Base-by-base conservation (phyloP, 2,113 vertebrate genomes). In the Tichodroma muraria region DNA sequence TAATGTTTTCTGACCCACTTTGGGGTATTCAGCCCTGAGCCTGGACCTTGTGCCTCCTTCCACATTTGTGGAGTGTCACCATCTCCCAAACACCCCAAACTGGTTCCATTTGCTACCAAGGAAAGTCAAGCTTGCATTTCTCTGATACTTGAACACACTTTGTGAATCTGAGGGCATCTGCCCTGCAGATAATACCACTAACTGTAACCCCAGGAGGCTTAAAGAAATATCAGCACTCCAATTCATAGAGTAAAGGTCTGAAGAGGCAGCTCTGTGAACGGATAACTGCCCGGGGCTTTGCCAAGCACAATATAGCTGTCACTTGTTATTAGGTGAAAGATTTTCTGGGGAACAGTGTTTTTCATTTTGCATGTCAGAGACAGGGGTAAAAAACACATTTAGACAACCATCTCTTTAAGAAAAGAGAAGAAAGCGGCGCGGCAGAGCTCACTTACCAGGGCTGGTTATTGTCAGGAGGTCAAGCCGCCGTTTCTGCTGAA, bases 381-480 rank as follows among this genome's bases (percentile, higher is more conserved):
- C 18, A 0, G 70, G 84, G 73, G 83, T n/a, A 14, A 80, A 79
- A 92, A 78, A 59, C 88, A 96, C 95, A 93, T 97, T 97, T 95
- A 97, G 96, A 97, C 95, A 97, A 95, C 90, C 94, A 93, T 75
- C 93, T 97, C 86, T 93, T 97, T 93, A 97, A 97, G 96, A 71
- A 90, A 90, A 88, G 64, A 89, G 91, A 59, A 90, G 83, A 89
- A 19, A 69, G 40, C 15, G 5, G 2, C 49, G 21, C 11, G 2
- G 97, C 92, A 49, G 92, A 92, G 88, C 89, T 95, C 95, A 99
- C 99, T 98, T 97, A 99, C 99, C 98, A 0, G 98, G 98, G 97
- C 98, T 99, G 98, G 99, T 99, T 97, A 99, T 99, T 71, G 99
- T 99, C 97, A 99, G 97, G 86, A 99, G 98, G 97, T 99, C 99